Conservation (phyloP, 2,797 vertebrate genomes). For the Dendrocincla fuliginosa region DNA sequence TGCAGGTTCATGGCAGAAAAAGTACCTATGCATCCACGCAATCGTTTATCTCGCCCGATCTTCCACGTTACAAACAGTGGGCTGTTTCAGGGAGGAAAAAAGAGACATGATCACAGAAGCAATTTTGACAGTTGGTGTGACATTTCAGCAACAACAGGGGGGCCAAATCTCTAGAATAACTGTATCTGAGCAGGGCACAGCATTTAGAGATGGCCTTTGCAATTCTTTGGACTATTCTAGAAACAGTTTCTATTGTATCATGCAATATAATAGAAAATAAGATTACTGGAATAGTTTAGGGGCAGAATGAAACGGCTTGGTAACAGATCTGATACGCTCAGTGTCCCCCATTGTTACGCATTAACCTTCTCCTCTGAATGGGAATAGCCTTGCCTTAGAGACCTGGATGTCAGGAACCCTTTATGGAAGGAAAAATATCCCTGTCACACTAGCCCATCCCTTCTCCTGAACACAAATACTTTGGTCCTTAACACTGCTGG, state of each 20-base stretch:
- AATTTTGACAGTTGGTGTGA: not conserved
- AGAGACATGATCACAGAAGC: conserved; percentile 17
- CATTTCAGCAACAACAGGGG: not conserved
- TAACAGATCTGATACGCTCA: not conserved
- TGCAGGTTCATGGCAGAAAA: conserved; percentile 99
- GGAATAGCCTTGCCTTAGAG: not conserved
- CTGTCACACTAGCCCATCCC: not conserved
- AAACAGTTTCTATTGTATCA: not conserved
- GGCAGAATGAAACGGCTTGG: not conserved
- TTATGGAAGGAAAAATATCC: not conserved
- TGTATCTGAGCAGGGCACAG: not conserved
- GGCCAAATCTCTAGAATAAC: not conserved
- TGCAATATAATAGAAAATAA: not conserved
- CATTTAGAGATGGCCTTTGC: not conserved
- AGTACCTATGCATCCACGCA: conserved; percentile 99
- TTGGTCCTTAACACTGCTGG: not conserved
- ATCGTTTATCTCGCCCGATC: conserved; percentile 99
- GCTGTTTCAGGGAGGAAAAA: conserved; percentile 77
- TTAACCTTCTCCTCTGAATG: not conserved
- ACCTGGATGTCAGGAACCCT: not conserved
- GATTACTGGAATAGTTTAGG: not conserved
- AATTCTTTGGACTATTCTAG: not conserved
- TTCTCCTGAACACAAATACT: not conserved
- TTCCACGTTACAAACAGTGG: conserved; percentile 99
- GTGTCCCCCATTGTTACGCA: not conserved